Percentiles rank a stretch among this genome's conserved stretches.
These are phyloP conservation scores for Myotis vivesi DNA, from an alignment of 2,797 vertebrate genomes.

Conservation along the genomic window DNA sequence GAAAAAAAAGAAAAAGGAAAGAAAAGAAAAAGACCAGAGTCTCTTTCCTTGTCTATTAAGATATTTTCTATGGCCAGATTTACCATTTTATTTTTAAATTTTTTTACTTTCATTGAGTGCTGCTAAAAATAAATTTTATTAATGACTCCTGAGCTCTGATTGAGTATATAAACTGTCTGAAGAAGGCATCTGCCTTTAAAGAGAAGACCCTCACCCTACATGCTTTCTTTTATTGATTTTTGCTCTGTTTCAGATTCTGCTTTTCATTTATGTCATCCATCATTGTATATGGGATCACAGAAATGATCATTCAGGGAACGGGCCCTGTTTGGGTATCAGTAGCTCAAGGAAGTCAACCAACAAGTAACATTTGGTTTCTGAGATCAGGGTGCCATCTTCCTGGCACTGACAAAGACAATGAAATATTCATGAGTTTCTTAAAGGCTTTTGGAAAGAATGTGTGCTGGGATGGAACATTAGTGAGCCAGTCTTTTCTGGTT, in stretches of 20 bases:
- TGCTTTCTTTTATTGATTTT: not conserved
- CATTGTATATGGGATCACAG: not conserved
- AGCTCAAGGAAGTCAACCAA: constrained; percentile 37
- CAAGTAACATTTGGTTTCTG: constrained; percentile 71
- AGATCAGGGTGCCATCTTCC: constrained; percentile 75
- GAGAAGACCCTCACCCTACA: not conserved
- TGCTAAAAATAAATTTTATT: not conserved
- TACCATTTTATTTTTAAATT: no score
- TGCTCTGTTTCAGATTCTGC: not conserved
- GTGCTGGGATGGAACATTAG: constrained; percentile 75
- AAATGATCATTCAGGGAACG: not conserved
- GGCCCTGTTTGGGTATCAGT: not conserved
- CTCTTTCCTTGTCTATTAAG: not conserved
- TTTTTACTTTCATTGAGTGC: no score
- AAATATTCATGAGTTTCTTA: constrained; percentile 83
- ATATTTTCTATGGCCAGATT: not conserved
- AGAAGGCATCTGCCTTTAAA: constrained; percentile 56
- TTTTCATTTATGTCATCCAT: not conserved
- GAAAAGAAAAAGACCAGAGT: not conserved
- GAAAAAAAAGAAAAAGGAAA: not conserved
- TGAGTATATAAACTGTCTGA: not conserved
- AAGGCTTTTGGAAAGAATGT: constrained; percentile 80
- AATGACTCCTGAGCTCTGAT: not conserved
- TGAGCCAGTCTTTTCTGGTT: constrained; percentile 70
- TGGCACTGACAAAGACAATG: constrained; percentile 66